Base-by-base conservation (phyloP, 2,888 invertebrate species). In the Heliconius charithonia region DNA sequence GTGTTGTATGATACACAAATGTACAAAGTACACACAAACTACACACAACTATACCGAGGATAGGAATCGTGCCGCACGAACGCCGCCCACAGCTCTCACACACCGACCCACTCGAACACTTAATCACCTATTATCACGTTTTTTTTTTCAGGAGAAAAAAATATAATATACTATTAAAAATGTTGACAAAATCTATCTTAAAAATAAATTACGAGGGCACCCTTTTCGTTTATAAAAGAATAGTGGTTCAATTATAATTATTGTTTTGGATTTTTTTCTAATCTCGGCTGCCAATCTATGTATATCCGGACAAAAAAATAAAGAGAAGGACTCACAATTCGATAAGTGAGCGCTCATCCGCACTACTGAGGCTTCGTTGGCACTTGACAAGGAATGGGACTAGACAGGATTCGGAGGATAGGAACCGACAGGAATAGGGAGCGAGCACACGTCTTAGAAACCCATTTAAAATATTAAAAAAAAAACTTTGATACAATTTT, bases 41-140 rank as follows among this genome's bases (percentile, higher is more conserved):
- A 83, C 79, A 79, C 78, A 85, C 87, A 90, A 87, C 88, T 89
- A 90, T 87, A 89, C 90, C 88, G 88, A 91, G 93, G 92, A 92
- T 83, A 90, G 90, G 93, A 91, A 92, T 83, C 80, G 93, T 94
- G 94, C 93, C 93, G 88, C 84, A 91, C 92, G 93, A 91, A 92
- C 87, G 92, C 92, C 93, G 89, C 91, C 86, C 88, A 86, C 91
- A 90, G 74, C 63, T 65, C 90, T 85, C 92, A 88, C 88, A 83
- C 91, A 89, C 56, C 16, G n/a, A 67, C 66, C 37, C 92, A 90
- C 85, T 88, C 91, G 87, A 77, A 87, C 88, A 92, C 93, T 93
- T 95, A 94, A 89, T 89, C 87, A 93, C 91, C 95, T 95, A 95
- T 92, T 95, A 95, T 95, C 95, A 95, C 95, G 92, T 94, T 69